Evolutionary conservation across 2,113 vertebrate genomes (phyloP), one percentile per base, ranked within the genome.

Genomic region (Pogona vitticeps): DNA sequence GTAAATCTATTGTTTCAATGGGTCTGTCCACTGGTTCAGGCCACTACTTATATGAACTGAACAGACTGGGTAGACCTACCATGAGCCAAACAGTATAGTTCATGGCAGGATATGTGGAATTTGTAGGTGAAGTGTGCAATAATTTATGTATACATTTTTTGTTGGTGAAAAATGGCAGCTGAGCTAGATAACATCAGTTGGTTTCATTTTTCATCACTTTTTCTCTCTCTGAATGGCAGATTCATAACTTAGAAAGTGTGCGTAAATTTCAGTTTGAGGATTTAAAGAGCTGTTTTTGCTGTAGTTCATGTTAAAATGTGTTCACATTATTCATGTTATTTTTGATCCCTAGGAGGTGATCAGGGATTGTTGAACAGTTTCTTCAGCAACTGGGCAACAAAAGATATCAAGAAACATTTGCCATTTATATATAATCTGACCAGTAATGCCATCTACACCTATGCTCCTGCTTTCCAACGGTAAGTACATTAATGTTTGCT

Each of bases 311-410:
- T 0, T 0, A 59, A 82, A 72, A 38, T 31, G 28, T 28, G 3
- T 4, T 83, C 75, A 81, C 38, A 3, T 0, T 31, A 0, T 6
- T 59, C 85, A 0, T 81, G 2, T 42, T 81, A 70, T 72, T 82
- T 42, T 31, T 58, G 3, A 0, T 71, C 23, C 86, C 23, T 80
- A 98, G 97, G 97, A n/a, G 98, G 97, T 86, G 98, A 99, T 91
- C 98, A 97, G 91, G 98, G 97, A n/a, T 90, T 97, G 88, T 20
- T 97, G 72, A 98, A 98, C 82, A 95, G 96, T 15, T 98, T 98
- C 93, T 98, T 97, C 94, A 96, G 90, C 84, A 94, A 89, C 91
- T 97, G 97, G 97, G 91, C 96, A 33, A 94, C 89, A 84, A 92
- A 90, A 52, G 96, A 98, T 91, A 97, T 97, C 94, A 92, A 89